phyloP scores from a whole-genome alignment of 1,140 invertebrate genomes.

The Drosophila persimilis region DNA sequence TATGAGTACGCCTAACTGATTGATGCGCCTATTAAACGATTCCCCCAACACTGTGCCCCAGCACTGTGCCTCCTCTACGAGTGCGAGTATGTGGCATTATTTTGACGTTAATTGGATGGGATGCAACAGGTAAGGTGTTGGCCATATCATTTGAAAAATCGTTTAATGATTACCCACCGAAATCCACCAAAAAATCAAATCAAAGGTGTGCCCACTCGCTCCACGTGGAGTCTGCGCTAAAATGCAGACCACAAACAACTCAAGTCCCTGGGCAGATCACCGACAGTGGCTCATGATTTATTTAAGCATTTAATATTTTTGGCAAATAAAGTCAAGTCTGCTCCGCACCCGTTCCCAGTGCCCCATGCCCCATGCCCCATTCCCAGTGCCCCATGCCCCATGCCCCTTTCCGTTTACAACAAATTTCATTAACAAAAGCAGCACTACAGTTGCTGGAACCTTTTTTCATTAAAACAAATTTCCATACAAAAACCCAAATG shows the following conservation, averaged over 20 bases:
- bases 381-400: neutral
- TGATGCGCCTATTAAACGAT: slow-evolving; percentile 76
- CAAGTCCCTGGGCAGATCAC: slow-evolving; percentile 8
- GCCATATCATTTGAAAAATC: slow-evolving; percentile 62
- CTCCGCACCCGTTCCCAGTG: neutral
- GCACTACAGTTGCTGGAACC: slow-evolving; percentile 42
- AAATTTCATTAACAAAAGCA: slow-evolving; percentile 75
- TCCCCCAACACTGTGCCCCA: slow-evolving; percentile 36
- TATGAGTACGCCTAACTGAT: slow-evolving; percentile 70
- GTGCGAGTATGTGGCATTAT: slow-evolving; percentile 44
- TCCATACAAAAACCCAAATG: slow-evolving; percentile 75
- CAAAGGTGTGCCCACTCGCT: neutral
- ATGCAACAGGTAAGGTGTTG: slow-evolving; percentile 35
- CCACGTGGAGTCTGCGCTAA: slow-evolving; percentile 7
- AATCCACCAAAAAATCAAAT: too few species aligned
- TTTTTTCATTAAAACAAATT: slow-evolving; percentile 76
- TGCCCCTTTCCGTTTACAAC: slow-evolving; percentile 21
- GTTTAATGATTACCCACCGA: slow-evolving; percentile 47
- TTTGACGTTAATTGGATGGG: slow-evolving; percentile 72
- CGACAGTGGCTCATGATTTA: slow-evolving; percentile 51
- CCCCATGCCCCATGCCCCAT: neutral
- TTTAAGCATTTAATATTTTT: slow-evolving; percentile 75
- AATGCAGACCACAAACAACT: slow-evolving; percentile 16
- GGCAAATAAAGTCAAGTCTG: slow-evolving; percentile 60
- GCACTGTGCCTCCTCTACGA: slow-evolving; percentile 2